Evolutionary conservation across 2,113 vertebrate genomes (phyloP).

Genomic region (Arenaria interpres): DNA sequence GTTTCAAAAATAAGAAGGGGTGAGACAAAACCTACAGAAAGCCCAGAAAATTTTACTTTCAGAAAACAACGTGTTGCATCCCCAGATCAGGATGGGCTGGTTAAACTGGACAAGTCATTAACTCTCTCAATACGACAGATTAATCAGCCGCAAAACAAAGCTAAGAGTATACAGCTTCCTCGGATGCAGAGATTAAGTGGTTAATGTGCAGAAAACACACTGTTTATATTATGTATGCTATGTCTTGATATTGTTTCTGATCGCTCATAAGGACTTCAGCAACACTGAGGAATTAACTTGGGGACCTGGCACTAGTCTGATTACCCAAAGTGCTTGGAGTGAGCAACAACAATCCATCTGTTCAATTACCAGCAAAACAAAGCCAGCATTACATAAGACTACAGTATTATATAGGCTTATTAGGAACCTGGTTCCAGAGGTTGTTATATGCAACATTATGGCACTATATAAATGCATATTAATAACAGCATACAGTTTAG

Average conservation of each 20-base stretch:
- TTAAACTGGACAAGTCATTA: not conserved
- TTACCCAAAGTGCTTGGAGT: not conserved
- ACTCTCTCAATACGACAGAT: not conserved
- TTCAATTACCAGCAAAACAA: constrained; percentile 31
- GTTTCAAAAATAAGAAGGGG: not conserved
- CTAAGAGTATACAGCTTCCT: not conserved
- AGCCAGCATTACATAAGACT: constrained; percentile 20
- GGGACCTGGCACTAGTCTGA: not conserved
- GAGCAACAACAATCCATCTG: constrained; percentile 26
- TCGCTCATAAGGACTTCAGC: not conserved
- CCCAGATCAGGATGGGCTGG: not conserved
- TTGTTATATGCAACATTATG: not conserved
- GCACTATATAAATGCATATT: not conserved
- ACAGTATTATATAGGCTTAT: not conserved
- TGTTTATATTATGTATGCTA: not conserved
- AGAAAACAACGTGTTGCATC: not conserved
- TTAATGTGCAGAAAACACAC: not conserved
- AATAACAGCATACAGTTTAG: not conserved
- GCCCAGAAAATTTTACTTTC: not conserved
- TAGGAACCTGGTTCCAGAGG: constrained; percentile 17
- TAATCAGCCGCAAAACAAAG: not conserved
- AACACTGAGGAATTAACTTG: not conserved
- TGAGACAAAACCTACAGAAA: not conserved
- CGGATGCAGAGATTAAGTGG: not conserved
- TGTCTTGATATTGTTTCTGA: not conserved